A percentile compares a stretch with the other conserved stretches of the same genome.
phyloP scores from a whole-genome alignment of 2,113 vertebrate genomes.

The Tetraodon nigroviridis region DNA sequence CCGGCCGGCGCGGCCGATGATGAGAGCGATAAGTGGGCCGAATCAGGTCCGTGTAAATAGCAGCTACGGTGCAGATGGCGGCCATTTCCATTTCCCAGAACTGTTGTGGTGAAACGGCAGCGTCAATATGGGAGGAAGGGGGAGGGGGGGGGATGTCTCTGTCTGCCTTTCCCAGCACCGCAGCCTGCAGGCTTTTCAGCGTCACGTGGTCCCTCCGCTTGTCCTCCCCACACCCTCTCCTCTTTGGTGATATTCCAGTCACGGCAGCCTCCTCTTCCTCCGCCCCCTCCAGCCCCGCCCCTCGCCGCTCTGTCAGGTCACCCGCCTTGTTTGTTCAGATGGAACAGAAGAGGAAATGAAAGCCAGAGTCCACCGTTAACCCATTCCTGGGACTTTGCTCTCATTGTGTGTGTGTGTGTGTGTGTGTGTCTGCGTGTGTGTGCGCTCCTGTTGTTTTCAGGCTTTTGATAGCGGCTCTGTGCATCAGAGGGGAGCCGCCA shows the following conservation, averaged over 20 bases:
- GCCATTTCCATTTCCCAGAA: slow-evolving; percentile 76
- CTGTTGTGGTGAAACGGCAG: slow-evolving; percentile 71
- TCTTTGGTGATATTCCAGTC: slow-evolving; percentile 68
- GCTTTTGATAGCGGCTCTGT: neutral
- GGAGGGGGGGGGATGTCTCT: slow-evolving; percentile 64
- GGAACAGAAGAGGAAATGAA: slow-evolving; percentile 76
- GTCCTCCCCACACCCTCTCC: slow-evolving; percentile 36
- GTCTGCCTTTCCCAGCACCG: slow-evolving; percentile 66
- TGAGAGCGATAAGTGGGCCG: slow-evolving; percentile 55
- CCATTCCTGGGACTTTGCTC: slow-evolving; percentile 55
- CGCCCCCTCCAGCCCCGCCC: slow-evolving; percentile 40
- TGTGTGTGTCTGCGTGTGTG: slow-evolving; percentile 16
- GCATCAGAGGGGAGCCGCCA: neutral
- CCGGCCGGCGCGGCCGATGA: slow-evolving; percentile 48
- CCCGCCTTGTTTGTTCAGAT: slow-evolving; percentile 78
- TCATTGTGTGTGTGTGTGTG: slow-evolving; percentile 21
- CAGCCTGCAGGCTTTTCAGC: slow-evolving; percentile 69
- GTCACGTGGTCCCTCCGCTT: slow-evolving; percentile 63
- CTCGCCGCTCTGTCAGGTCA: slow-evolving; percentile 72
- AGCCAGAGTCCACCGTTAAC: slow-evolving; percentile 66
- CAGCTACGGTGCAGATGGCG: slow-evolving; percentile 59
- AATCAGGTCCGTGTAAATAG: slow-evolving; percentile 65
- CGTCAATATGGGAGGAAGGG: slow-evolving; percentile 68
- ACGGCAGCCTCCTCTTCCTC: slow-evolving; percentile 35
- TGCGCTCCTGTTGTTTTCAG: slow-evolving; percentile 38